A percentile compares a stretch with the other conserved stretches of the same genome.
phyloP scores from a whole-genome alignment of 2,113 vertebrate species.

The Edolisoma coerulescens region DNA sequence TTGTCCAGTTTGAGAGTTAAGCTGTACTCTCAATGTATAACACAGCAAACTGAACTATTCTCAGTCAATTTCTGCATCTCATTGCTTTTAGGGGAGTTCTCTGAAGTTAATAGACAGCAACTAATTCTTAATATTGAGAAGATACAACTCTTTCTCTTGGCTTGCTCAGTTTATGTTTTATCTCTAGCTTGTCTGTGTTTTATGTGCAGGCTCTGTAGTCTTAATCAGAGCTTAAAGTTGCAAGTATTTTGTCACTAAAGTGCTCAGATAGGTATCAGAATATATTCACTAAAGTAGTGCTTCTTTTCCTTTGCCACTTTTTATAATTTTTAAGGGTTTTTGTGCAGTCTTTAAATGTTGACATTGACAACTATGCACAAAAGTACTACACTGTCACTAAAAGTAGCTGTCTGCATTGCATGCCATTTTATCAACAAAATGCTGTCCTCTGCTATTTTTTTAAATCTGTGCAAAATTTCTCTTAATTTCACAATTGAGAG shows the following conservation, averaged over 20 bases:
- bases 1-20: fast-evolving
- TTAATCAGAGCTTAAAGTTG: neutral
- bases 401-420: neutral
- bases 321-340: neutral
- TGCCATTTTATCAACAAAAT: neutral
- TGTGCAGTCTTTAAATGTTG: neutral
- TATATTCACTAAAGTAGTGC: neutral
- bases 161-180: neutral
- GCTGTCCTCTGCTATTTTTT: neutral
- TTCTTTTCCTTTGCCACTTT: neutral
- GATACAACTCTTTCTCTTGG: neutral
- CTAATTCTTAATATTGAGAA: neutral
- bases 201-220: neutral
- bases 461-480: neutral
- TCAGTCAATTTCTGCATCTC: neutral
- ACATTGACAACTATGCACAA: neutral
- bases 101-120: neutral
- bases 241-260: neutral
- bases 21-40: neutral
- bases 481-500: neutral
- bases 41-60: neutral
- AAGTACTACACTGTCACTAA: neutral
- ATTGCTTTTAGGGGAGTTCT: neutral
- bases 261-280: neutral
- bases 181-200: neutral